Evolutionary conservation across 2,888 invertebrate species (phyloP).

Genomic region (Lycia hirtaria): DNA sequence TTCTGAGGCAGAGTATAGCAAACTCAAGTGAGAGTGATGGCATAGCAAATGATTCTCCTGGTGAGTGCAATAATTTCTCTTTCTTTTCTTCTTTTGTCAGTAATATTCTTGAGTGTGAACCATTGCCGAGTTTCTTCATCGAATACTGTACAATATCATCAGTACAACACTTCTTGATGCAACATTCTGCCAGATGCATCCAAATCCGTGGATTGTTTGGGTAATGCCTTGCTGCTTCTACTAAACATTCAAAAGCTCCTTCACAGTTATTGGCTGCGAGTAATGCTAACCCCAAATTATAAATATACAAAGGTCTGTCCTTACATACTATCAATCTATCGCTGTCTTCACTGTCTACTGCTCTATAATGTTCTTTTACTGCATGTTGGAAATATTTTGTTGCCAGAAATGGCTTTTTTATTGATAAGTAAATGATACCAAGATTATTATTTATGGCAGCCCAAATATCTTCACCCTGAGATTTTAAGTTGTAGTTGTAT

Average conservation of each 20-base stretch:
- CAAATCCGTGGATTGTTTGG: constrained; percentile 96
- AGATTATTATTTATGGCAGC: constrained; percentile 91
- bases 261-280: constrained; percentile 92
- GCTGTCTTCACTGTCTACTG: constrained; percentile 74
- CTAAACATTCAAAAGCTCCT: constrained; percentile 96
- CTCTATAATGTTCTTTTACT: constrained; percentile 88
- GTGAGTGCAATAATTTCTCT: constrained; percentile 69
- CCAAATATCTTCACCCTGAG: constrained; percentile 81
- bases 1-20: constrained; percentile 94
- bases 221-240: constrained; percentile 93
- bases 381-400: constrained; percentile 92
- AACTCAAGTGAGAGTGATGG: constrained; percentile 96
- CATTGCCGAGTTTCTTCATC: constrained; percentile 77
- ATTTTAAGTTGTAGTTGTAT: constrained; percentile 70
- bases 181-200: constrained; percentile 97
- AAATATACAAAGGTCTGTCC: constrained; percentile 88
- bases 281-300: constrained; percentile 93
- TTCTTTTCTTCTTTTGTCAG: constrained; percentile 68
- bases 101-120: constrained; percentile 74
- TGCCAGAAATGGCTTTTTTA: constrained; percentile 92
- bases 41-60: constrained; percentile 92
- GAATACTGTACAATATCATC: constrained; percentile 79
- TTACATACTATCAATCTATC: constrained; percentile 71
- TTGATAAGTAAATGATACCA: constrained; percentile 91
- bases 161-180: constrained; percentile 89